phyloP scores from a whole-genome alignment of 2,888 invertebrate species.

The Mesorhabditis belari region DNA sequence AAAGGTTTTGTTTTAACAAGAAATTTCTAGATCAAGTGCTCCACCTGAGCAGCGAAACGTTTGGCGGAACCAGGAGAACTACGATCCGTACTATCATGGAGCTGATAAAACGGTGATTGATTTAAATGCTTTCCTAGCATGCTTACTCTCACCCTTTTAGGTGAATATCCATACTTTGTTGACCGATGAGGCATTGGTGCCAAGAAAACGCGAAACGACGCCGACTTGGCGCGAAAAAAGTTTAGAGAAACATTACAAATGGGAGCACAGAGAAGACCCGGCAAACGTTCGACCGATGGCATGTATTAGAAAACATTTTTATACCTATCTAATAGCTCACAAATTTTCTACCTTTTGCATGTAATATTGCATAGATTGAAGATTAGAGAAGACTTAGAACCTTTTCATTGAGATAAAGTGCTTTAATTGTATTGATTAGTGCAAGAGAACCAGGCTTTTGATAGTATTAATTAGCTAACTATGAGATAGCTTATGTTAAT shows the following conservation, averaged over 20 bases:
- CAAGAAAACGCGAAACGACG: conserved; percentile 20
- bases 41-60: conserved; percentile 31
- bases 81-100: neutral
- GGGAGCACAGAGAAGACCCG: conserved; percentile 37
- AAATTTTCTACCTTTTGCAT: too few species aligned
- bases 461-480: too few species aligned
- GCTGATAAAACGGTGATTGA: conserved; percentile 27
- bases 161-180: conserved; percentile 40
- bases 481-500: too few species aligned
- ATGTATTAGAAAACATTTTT: neutral
- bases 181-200: conserved; percentile 36
- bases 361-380: too few species aligned
- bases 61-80: conserved; percentile 16
- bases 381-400: too few species aligned
- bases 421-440: too few species aligned
- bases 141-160: conserved; percentile 9
- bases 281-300: conserved; percentile 15
- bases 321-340: neutral
- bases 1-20: too few species aligned
- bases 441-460: too few species aligned
- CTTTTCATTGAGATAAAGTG: too few species aligned
- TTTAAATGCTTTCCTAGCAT: neutral
- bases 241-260: conserved; percentile 30
- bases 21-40: conserved; percentile 15
- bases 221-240: conserved; percentile 36